These are phyloP conservation scores for Grapholita molesta DNA, from an alignment of 1,140 invertebrate species.

Conservation along the genomic window DNA sequence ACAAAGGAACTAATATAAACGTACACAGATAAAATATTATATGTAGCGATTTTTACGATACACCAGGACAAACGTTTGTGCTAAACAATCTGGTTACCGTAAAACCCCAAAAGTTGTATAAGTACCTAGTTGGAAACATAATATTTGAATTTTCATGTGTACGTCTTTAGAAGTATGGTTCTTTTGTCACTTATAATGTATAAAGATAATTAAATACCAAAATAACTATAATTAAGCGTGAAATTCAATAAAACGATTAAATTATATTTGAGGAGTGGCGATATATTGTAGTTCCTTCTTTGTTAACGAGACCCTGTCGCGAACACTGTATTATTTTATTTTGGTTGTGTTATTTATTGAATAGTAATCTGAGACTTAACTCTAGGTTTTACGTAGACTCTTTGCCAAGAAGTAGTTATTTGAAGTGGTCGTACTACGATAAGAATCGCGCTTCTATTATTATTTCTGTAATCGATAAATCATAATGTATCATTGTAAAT, in stretches of 20 bases:
- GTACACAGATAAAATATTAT: not conserved
- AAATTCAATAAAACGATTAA: slow-evolving; percentile 6
- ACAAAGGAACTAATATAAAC: not conserved
- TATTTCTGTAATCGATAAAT: slow-evolving; percentile 33
- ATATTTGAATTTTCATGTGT: not conserved
- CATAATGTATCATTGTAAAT: slow-evolving; percentile 57
- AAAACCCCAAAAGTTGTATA: not conserved
- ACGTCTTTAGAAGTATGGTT: not conserved
- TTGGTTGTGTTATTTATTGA: slow-evolving; percentile 46
- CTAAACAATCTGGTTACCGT: not conserved
- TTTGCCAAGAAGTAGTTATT: slow-evolving; percentile 20
- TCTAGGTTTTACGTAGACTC: slow-evolving; percentile 36
- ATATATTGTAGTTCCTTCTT: slow-evolving; percentile 7
- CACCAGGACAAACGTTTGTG: not conserved
- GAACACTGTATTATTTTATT: slow-evolving; percentile 40
- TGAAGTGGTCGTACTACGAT: slow-evolving; percentile 6
- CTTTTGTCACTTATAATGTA: not conserved
- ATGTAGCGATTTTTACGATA: not conserved
- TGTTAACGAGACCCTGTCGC: slow-evolving; percentile 19
- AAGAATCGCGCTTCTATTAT: slow-evolving; percentile 35
- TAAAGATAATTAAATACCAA: slow-evolving; percentile 3
- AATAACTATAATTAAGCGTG: not conserved
- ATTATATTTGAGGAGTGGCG: not conserved
- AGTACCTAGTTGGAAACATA: too few species aligned
- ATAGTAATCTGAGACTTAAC: slow-evolving; percentile 45